Evolutionary conservation across 2,888 invertebrate species (phyloP).

Genomic region (Opisthograptis luteolata): DNA sequence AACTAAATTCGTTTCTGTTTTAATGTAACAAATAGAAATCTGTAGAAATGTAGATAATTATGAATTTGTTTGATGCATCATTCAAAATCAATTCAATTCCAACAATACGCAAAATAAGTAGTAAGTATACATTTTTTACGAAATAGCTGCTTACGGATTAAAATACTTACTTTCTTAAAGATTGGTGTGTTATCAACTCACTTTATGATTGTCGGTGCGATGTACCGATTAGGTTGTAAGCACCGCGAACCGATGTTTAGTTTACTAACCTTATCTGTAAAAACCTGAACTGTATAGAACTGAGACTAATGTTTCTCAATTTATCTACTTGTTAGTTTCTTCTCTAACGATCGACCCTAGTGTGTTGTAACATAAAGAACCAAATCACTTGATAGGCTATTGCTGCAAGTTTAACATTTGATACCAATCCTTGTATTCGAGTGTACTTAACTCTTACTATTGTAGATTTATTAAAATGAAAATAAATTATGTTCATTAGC

Average conservation of each 20-base stretch:
- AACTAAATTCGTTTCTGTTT: conserved; percentile 48
- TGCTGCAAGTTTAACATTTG: conserved; percentile 81
- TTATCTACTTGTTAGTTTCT: conserved; percentile 17
- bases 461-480: conserved; percentile 81
- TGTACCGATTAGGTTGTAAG: conserved; percentile 8
- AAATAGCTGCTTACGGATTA: conserved; percentile 1
- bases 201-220: conserved; percentile 4
- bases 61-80: too few species aligned
- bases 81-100: conserved; percentile 4
- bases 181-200: conserved; percentile 8
- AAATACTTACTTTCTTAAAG: neutral
- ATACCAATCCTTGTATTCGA: conserved; percentile 83
- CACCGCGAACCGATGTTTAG: conserved; percentile 15
- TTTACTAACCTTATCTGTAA: conserved; percentile 25
- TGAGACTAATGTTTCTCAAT: conserved; percentile 16
- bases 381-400: conserved; percentile 77
- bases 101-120: conserved; percentile 3
- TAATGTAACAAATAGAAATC: conserved; percentile 55
- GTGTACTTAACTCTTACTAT: conserved; percentile 82
- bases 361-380: conserved; percentile 77
- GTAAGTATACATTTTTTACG: conserved; percentile 8
- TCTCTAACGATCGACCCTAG: conserved; percentile 60
- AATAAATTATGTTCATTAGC: conserved; percentile 83
- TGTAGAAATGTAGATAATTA: conserved; percentile 82
- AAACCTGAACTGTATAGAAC: conserved; percentile 23